These are phyloP conservation scores for Nesidiocoris tenuis DNA, from an alignment of 2,888 invertebrate species.

Conservation along the genomic window DNA sequence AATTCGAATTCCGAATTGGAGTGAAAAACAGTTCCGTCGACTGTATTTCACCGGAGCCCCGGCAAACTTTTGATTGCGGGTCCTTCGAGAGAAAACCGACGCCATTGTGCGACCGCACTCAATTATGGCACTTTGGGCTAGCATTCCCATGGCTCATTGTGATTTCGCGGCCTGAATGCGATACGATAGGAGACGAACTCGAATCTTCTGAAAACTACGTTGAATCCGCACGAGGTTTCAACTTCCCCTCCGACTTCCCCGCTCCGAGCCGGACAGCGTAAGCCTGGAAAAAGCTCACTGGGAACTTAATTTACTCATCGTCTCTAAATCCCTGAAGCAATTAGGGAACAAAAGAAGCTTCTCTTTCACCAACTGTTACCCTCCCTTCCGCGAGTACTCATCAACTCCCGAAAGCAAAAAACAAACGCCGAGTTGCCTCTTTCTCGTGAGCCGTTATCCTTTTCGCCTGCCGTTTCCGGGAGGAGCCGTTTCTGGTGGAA, in stretches of 20 bases:
- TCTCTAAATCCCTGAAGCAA: slow-evolving; percentile 42
- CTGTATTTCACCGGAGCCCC: too few relatives aligned
- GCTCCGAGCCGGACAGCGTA: background rate
- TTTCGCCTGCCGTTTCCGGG: background rate
- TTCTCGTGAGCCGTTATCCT: background rate
- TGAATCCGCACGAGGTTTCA: background rate
- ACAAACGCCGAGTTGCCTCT: slow-evolving; percentile 4
- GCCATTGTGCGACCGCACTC: background rate
- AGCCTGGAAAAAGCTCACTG: slow-evolving; percentile 11
- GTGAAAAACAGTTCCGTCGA: too few relatives aligned
- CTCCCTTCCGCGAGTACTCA: slow-evolving; percentile 2
- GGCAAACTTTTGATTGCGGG: background rate
- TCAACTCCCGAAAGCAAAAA: slow-evolving; percentile 16
- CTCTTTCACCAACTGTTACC: slow-evolving; percentile 41
- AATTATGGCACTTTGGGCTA: background rate
- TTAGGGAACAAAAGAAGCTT: slow-evolving; percentile 41
- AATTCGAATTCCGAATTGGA: too few relatives aligned
- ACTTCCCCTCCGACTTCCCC: background rate
- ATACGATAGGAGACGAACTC: background rate
- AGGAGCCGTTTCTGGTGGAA: background rate
- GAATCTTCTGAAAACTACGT: background rate
- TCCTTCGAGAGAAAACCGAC: background rate
- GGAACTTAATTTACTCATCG: slow-evolving; percentile 41
- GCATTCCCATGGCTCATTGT: background rate
- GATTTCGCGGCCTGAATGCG: background rate